phyloP scores from a whole-genome alignment of 2,113 vertebrate species.

The Dipodomys merriami region DNA sequence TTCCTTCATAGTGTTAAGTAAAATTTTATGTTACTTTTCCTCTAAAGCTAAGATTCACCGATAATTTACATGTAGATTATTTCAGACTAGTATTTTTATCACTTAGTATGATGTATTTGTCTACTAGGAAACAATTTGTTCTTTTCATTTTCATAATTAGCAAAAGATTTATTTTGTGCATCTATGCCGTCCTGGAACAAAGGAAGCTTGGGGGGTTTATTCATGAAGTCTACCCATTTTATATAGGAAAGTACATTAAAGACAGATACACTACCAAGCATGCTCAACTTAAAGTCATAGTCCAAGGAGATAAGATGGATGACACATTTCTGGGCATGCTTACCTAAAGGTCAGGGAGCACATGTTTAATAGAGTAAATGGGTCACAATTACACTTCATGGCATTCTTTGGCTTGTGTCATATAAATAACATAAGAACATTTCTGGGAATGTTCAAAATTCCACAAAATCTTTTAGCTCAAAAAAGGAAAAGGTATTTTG shows the following conservation, averaged over 20 bases:
- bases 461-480: neutral
- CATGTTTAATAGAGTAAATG: neutral
- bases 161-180: neutral
- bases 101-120: neutral
- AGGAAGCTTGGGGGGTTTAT: neutral
- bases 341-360: too few species aligned
- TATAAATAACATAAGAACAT: neutral
- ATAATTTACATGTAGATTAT: neutral
- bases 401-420: neutral
- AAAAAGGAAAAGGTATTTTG: neutral
- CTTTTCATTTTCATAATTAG: too few species aligned
- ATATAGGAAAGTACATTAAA: neutral
- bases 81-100: neutral
- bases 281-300: neutral
- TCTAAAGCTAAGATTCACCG: neutral
- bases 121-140: neutral
- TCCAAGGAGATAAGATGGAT: neutral
- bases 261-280: neutral
- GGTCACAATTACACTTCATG: neutral
- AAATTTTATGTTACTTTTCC: neutral
- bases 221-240: neutral
- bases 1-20: too few species aligned
- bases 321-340: neutral
- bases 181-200: neutral
- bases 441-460: neutral